phyloP scores from a whole-genome alignment of 2,797 vertebrate genomes.

The Lagocephalus sceleratus region DNA sequence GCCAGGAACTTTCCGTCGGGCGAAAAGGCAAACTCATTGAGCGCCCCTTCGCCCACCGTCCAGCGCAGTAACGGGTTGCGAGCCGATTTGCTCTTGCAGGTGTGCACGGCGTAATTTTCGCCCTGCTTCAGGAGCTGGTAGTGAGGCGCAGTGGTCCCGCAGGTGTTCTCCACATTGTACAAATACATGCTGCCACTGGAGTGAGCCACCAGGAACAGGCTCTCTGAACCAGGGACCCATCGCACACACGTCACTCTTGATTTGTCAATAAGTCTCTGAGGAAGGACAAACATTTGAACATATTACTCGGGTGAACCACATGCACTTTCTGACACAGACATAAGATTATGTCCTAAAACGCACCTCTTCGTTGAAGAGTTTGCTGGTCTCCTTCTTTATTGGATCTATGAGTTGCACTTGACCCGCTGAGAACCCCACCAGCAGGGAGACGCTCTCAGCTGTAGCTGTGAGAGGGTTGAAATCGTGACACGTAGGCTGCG shows the following conservation, averaged over 20 bases:
- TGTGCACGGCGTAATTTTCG: slow-evolving; percentile 90
- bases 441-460: slow-evolving; percentile 94
- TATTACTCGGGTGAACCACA: not conserved
- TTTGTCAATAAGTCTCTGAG: slow-evolving; percentile 97
- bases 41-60: slow-evolving; percentile 93
- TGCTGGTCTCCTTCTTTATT: slow-evolving; percentile 99
- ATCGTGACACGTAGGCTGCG: slow-evolving; percentile 98
- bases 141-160: slow-evolving; percentile 92
- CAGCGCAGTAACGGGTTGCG: slow-evolving; percentile 94
- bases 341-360: slow-evolving; percentile 59
- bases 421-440: slow-evolving; percentile 97
- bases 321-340: not conserved
- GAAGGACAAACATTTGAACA: not conserved
- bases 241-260: slow-evolving; percentile 96
- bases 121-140: slow-evolving; percentile 99
- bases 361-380: slow-evolving; percentile 99
- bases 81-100: slow-evolving; percentile 95
- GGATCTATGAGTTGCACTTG: slow-evolving; percentile 99
- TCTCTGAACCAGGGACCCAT: slow-evolving; percentile 99
- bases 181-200: slow-evolving; percentile 97
- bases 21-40: slow-evolving; percentile 96
- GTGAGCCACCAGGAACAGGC: slow-evolving; percentile 96
- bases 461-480: slow-evolving; percentile 98
- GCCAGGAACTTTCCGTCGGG: slow-evolving; percentile 94
- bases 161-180: slow-evolving; percentile 97